phyloP scores from a whole-genome alignment of 2,797 vertebrate genomes.

The Rhinella marina region DNA sequence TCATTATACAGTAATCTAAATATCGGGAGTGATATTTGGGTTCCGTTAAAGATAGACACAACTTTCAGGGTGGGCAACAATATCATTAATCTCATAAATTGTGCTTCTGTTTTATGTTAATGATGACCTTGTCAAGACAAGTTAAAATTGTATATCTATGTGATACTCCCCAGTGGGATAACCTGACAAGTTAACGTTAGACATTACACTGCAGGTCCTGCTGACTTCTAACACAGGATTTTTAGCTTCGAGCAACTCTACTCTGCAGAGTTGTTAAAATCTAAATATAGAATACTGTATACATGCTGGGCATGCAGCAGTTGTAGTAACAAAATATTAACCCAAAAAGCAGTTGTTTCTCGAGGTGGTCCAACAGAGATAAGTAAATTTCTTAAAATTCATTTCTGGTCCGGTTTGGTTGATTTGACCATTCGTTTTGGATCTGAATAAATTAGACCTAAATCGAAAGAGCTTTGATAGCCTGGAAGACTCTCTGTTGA shows the following conservation, averaged over 20 bases:
- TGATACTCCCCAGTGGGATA: not conserved
- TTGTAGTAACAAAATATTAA: too few species aligned
- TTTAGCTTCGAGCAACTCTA: not conserved
- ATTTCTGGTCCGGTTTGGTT: too few species aligned
- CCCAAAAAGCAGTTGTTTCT: too few species aligned
- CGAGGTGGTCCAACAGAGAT: too few species aligned
- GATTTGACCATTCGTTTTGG: too few species aligned
- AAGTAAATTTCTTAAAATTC: too few species aligned
- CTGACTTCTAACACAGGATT: not conserved
- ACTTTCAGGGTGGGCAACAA: slow-evolving; percentile 7
- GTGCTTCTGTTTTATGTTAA: slow-evolving; percentile 15
- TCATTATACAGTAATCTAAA: not conserved
- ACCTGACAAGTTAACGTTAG: slow-evolving; percentile 11
- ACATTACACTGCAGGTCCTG: not conserved
- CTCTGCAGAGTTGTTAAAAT: not conserved
- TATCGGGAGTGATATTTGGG: too few species aligned
- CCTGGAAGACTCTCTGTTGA: too few species aligned
- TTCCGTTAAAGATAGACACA: not conserved
- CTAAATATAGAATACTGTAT: not conserved
- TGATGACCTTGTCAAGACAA: not conserved
- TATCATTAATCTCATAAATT: slow-evolving; percentile 12
- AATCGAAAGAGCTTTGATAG: too few species aligned
- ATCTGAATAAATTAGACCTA: too few species aligned
- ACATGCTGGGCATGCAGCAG: not conserved
- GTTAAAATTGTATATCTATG: not conserved